phyloP scores from a whole-genome alignment of 1,140 invertebrate genomes.

The Radopholus similis region DNA sequence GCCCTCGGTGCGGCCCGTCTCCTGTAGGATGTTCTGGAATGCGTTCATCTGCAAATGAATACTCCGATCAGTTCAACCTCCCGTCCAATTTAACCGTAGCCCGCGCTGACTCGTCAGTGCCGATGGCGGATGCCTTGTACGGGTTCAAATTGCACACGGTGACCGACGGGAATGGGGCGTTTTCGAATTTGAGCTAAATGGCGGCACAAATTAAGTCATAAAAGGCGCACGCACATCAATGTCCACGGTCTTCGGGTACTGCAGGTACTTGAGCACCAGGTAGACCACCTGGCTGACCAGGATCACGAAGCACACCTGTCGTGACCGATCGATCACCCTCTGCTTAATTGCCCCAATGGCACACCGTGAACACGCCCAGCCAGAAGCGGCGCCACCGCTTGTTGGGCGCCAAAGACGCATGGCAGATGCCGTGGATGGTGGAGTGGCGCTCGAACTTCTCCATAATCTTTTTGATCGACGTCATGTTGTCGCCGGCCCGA shows the following conservation, averaged over 20 bases:
- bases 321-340: slow-evolving; percentile 37
- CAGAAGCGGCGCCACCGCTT: slow-evolving; percentile 40
- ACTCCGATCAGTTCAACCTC: background rate
- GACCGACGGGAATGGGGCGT: slow-evolving; percentile 59
- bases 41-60: slow-evolving; percentile 49
- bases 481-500: slow-evolving; percentile 35
- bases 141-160: slow-evolving; percentile 60
- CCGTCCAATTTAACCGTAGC: slow-evolving; percentile 43
- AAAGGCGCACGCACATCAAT: slow-evolving; percentile 48
- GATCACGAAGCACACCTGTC: slow-evolving; percentile 48
- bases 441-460: slow-evolving; percentile 46
- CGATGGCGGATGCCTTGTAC: slow-evolving; percentile 53
- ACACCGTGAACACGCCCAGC: slow-evolving; percentile 44
- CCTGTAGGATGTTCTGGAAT: slow-evolving; percentile 45
- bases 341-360: background rate
- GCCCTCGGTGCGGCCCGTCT: slow-evolving; percentile 47
- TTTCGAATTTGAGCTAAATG: slow-evolving; percentile 60
- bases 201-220: background rate
- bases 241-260: slow-evolving; percentile 57
- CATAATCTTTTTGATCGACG: slow-evolving; percentile 27
- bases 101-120: slow-evolving; percentile 47
- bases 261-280: slow-evolving; percentile 47
- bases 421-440: slow-evolving; percentile 56
- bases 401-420: slow-evolving; percentile 48
- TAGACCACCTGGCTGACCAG: slow-evolving; percentile 51